Evolutionary conservation across 1,140 invertebrate species (phyloP).

Genomic region (Sitobion miscanthi): DNA sequence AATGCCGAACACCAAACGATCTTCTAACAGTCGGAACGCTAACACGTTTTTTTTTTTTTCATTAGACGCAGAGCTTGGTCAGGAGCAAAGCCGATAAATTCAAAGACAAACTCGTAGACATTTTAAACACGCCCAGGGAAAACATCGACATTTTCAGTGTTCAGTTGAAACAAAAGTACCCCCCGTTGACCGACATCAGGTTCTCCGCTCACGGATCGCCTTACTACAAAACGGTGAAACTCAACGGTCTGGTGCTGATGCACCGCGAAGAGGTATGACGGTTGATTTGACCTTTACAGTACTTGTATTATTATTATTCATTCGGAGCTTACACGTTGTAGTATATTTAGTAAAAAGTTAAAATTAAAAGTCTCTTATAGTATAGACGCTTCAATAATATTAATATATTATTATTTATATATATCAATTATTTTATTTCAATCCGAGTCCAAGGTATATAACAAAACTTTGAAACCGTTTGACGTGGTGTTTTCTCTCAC

Average conservation of each 20-base stretch:
- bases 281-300: background rate
- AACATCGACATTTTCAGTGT: slow-evolving; percentile 97
- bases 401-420: no score
- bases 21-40: background rate
- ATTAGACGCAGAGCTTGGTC: slow-evolving; percentile 76
- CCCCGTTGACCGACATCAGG: slow-evolving; percentile 88
- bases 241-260: slow-evolving; percentile 93
- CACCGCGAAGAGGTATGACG: slow-evolving; percentile 80
- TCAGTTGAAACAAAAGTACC: slow-evolving; percentile 81
- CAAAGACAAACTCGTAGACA: slow-evolving; percentile 82
- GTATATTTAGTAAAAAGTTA: no score
- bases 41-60: slow-evolving; percentile 55
- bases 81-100: slow-evolving; percentile 89
- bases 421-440: background rate
- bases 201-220: slow-evolving; percentile 95
- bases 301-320: background rate
- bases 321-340: no score
- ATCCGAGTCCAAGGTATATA: background rate
- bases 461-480: background rate
- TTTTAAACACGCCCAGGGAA: slow-evolving; percentile 81
- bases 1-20: background rate
- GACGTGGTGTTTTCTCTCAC: background rate
- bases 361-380: no score
- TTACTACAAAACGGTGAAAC: slow-evolving; percentile 91
- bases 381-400: background rate